Conservation (phyloP, 2,888 invertebrate species). For the Mythimna vitellina region DNA sequence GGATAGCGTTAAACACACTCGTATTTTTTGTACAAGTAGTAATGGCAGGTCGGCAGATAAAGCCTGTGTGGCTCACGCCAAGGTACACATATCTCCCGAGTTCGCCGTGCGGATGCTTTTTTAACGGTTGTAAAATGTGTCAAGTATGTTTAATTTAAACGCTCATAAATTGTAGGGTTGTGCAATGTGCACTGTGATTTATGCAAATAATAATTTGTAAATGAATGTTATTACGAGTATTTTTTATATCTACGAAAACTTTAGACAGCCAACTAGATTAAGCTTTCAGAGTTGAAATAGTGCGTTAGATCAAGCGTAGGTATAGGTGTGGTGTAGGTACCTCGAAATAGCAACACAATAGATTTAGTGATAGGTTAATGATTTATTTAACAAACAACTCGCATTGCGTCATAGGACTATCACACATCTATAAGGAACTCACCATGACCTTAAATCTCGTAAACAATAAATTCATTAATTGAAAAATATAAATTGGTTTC, state of each 20-base stretch:
- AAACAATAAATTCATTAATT: constrained; percentile 5
- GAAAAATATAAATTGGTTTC: neutral
- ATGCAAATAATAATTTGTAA: constrained; percentile 4
- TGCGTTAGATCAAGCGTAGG: neutral
- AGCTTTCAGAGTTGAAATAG: neutral
- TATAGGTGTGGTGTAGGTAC: too few species aligned
- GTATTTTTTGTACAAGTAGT: constrained; percentile 5
- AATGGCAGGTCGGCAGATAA: constrained; percentile 12
- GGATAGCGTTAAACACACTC: neutral
- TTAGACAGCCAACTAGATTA: neutral
- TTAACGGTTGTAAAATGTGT: constrained; percentile 53
- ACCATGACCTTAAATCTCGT: neutral
- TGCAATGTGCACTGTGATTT: constrained; percentile 12
- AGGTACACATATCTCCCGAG: constrained; percentile 14
- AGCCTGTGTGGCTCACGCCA: constrained; percentile 9
- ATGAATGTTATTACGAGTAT: neutral
- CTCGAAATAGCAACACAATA: neutral
- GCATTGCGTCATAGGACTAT: neutral
- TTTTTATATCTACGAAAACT: neutral
- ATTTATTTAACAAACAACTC: neutral
- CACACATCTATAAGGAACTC: neutral
- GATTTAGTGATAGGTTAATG: neutral
- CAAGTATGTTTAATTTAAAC: constrained; percentile 53
- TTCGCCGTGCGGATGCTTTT: constrained; percentile 24
- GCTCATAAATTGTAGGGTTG: constrained; percentile 41